Evolutionary conservation across 2,797 vertebrate species (phyloP).

Genomic region (Menidia menidia): DNA sequence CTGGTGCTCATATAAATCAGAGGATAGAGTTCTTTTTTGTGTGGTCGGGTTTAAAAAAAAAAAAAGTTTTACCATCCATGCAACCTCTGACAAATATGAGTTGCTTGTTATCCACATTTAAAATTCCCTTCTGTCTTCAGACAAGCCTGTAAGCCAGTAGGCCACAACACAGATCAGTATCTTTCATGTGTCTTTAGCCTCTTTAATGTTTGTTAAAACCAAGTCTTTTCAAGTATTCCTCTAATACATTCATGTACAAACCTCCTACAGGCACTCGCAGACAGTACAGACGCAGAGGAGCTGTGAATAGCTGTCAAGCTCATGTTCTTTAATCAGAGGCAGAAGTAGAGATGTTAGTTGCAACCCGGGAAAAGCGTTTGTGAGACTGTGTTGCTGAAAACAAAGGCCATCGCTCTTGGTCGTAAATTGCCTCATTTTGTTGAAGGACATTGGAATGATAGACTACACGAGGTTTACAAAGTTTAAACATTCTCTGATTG

Average conservation of each 20-base stretch:
- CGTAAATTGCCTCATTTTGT: background rate
- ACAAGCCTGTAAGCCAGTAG: slow-evolving; percentile 36
- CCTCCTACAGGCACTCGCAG: slow-evolving; percentile 51
- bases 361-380: slow-evolving; percentile 16
- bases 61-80: slow-evolving; percentile 14
- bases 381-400: slow-evolving; percentile 22
- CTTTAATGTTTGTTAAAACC: slow-evolving; percentile 42
- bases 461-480: slow-evolving; percentile 4
- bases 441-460: background rate
- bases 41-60: slow-evolving; percentile 33
- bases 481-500: background rate
- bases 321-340: slow-evolving; percentile 69
- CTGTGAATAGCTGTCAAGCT: slow-evolving; percentile 47
- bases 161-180: slow-evolving; percentile 57
- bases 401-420: slow-evolving; percentile 16
- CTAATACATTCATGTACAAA: slow-evolving; percentile 44
- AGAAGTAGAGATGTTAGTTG: slow-evolving; percentile 50
- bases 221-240: slow-evolving; percentile 26
- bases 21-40: slow-evolving; percentile 61
- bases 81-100: slow-evolving; percentile 57
- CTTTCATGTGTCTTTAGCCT: slow-evolving; percentile 38
- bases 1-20: slow-evolving; percentile 59
- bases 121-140: slow-evolving; percentile 61
- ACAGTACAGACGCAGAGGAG: slow-evolving; percentile 50
- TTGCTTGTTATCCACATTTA: slow-evolving; percentile 39